phyloP scores from a whole-genome alignment of 2,113 vertebrate species.

The Erpornis zantholeuca region DNA sequence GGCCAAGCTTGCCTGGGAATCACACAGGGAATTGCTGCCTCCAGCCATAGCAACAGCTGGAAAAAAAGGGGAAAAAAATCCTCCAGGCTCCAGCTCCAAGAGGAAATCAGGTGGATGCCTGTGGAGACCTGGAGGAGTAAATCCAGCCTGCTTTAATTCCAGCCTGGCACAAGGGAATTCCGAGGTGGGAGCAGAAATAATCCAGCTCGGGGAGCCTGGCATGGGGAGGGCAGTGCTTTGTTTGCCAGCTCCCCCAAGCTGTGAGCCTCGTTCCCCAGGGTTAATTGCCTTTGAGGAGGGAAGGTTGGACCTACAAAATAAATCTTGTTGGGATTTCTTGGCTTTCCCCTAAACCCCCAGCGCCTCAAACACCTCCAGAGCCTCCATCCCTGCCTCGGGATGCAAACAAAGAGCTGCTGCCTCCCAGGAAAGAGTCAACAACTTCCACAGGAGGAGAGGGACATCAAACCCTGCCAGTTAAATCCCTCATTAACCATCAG shows the following conservation, averaged over 20 bases:
- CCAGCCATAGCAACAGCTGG: background rate
- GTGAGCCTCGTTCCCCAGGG: no score
- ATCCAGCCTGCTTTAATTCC: background rate
- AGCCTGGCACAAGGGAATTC: background rate
- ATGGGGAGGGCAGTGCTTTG: background rate
- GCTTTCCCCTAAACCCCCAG: background rate
- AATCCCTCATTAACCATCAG: background rate
- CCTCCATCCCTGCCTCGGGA: background rate
- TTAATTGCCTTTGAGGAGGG: background rate
- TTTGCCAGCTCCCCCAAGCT: background rate
- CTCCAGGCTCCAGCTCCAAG: background rate
- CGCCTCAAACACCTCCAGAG: background rate
- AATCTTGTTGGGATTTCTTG: background rate
- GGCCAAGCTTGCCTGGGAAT: background rate
- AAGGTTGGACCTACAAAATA: background rate
- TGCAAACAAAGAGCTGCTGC: background rate
- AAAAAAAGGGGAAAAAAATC: background rate
- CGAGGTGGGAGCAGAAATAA: background rate
- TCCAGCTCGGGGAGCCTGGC: background rate
- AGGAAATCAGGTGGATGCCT: background rate
- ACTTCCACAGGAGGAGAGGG: background rate
- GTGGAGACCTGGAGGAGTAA: rapidly evolving
- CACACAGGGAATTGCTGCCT: background rate
- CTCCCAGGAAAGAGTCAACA: background rate
- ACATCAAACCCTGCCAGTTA: background rate